phyloP scores from a whole-genome alignment of 2,888 invertebrate species.

The Priocnemis perturbator region DNA sequence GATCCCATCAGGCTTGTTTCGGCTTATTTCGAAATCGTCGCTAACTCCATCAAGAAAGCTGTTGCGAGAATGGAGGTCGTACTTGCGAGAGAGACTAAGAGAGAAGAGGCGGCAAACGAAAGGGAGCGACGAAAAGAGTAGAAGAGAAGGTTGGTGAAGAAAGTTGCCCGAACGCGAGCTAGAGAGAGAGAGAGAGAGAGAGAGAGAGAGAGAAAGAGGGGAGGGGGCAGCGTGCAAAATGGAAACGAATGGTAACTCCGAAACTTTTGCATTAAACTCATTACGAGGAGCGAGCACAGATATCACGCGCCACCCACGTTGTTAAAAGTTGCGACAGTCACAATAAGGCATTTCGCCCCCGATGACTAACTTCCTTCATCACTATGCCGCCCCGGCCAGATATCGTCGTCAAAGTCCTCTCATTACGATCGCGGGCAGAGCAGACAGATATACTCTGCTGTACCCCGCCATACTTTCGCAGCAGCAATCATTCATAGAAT shows the following conservation, averaged over 20 bases:
- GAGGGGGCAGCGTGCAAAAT: conserved; percentile 28
- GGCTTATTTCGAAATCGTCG: too few relatives aligned
- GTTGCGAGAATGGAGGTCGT: conserved; percentile 41
- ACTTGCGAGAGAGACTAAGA: too few relatives aligned
- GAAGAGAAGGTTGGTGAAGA: too few relatives aligned
- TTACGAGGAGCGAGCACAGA: conserved; percentile 37
- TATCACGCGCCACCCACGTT: conserved; percentile 38
- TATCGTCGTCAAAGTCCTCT: conserved; percentile 24
- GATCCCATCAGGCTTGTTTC: too few relatives aligned
- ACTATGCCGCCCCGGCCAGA: conserved; percentile 9
- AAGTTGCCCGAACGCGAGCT: conserved; percentile 16
- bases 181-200: too few relatives aligned
- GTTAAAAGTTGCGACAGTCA: conserved; percentile 49
- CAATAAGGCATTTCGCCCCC: conserved; percentile 34
- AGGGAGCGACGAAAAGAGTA: too few relatives aligned
- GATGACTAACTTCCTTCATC: conserved; percentile 28
- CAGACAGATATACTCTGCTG: conserved; percentile 20
- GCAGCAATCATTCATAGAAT: too few relatives aligned
- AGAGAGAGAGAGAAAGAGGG: too few relatives aligned
- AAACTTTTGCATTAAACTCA: conserved; percentile 52
- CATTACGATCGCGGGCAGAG: conserved; percentile 28
- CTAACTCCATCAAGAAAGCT: neutral
- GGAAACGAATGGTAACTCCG: conserved; percentile 43
- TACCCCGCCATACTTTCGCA: too few relatives aligned
- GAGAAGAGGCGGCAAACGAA: too few relatives aligned